Conservation (phyloP, 1,140 invertebrate species). For the Tetranychus cinnabarinus region DNA sequence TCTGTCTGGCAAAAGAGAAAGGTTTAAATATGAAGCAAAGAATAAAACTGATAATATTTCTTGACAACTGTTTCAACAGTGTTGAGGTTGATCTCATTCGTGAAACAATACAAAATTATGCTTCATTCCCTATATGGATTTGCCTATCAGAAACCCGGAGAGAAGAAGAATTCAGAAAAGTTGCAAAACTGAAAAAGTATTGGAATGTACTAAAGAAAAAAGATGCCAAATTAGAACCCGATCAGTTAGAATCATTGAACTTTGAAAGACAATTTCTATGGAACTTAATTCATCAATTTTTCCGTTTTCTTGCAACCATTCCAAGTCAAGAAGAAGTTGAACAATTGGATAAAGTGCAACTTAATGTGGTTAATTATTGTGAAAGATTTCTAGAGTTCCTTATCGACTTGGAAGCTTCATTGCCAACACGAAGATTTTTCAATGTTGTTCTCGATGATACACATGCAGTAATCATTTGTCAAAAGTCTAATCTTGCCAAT, state of each 20-base stretch:
- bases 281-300: conserved; percentile 71
- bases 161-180: conserved; percentile 57
- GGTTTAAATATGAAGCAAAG: conserved; percentile 37
- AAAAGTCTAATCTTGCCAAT: conserved; percentile 44
- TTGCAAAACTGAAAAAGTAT: conserved; percentile 72
- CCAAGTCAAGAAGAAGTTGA: conserved; percentile 18
- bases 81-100: conserved; percentile 54
- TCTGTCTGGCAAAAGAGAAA: conserved; percentile 34
- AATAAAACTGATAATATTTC: conserved; percentile 60
- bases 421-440: conserved; percentile 87
- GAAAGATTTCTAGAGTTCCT: conserved; percentile 88
- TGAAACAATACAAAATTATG: conserved; percentile 68
- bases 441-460: conserved; percentile 85
- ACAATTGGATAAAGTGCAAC: conserved; percentile 25
- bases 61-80: conserved; percentile 90
- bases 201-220: conserved; percentile 72
- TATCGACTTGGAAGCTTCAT: conserved; percentile 79
- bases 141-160: conserved; percentile 57
- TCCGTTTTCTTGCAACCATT: conserved; percentile 51
- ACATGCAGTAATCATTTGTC: conserved; percentile 72
- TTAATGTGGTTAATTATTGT: conserved; percentile 51
- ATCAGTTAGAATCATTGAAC: conserved; percentile 39
- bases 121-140: conserved; percentile 80
- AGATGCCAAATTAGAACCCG: conserved; percentile 38
- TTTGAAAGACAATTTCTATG: conserved; percentile 76